Evolutionary conservation across 2,888 invertebrate species (phyloP), one percentile per base, ranked within the genome.

Genomic region (Leptogaster cylindrica): DNA sequence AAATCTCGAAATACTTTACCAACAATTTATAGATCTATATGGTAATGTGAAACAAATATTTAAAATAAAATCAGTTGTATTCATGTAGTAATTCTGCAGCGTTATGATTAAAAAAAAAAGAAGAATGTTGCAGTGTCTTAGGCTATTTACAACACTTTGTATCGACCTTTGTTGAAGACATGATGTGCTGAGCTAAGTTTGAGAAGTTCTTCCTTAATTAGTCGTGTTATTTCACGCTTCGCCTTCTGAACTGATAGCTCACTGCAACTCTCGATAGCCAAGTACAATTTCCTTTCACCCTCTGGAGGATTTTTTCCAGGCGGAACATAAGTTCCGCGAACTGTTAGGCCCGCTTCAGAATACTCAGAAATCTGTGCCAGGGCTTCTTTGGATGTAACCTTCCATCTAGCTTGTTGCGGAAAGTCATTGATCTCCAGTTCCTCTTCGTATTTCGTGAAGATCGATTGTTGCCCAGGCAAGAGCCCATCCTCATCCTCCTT

Each of bases 361-460:
- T 97, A 98, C 81, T 99, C 99, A 52, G 96, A 95, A 75, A 99
- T 97, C 78, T 98, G 94, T 0, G 96, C 96, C 72, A 99, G 82
- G 3, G 98, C 97, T 83, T 99, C 99, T 89, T 95, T 97, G 72
- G 95, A 95, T 3, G 98, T 99, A 67, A 99, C 96, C 73, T 96
- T 87, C 96, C 97, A 99, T 68, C 99, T 86, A 0, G 98, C 97
- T 79, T 97, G 97, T 77, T 99, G 99, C 25, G 99, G 99, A 83
- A 99, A 99, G 82, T 99, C 99, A 78, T 99, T 99, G 77, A 99
- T 99, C 83, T 99, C 99, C 73, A 99, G 84, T 79, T 99, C 99
- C 74, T 98, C 98, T 81, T 99, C 99, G 80, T 96, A 99, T 77
- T 97, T 95, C 70, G 91, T 86, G 84, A 93, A 93, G 12, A 88